These are phyloP conservation scores for Euzetes globulus DNA, from an alignment of 2,888 invertebrate genomes.

Conservation along the genomic window DNA sequence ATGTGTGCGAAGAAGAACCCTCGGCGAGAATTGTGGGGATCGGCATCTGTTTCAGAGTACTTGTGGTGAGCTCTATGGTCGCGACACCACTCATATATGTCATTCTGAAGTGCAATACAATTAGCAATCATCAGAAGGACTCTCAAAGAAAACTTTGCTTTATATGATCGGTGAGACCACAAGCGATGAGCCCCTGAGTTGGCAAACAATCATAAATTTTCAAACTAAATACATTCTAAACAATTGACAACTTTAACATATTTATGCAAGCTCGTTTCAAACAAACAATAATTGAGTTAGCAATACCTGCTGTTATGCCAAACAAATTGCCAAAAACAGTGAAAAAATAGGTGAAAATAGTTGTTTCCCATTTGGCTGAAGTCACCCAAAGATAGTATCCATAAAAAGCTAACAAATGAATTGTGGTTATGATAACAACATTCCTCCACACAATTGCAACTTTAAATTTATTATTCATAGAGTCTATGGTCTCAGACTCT, in stretches of 20 bases:
- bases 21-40: conserved; percentile 46
- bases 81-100: conserved; percentile 44
- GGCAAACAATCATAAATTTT: too few relatives aligned
- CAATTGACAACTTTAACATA: too few relatives aligned
- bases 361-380: conserved; percentile 39
- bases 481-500: too few relatives aligned
- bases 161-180: conserved; percentile 88
- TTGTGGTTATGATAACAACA: conserved; percentile 38
- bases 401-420: conserved; percentile 39
- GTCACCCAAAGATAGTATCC: conserved; percentile 38
- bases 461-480: conserved; percentile 2
- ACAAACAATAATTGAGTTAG: too few relatives aligned
- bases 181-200: conserved; percentile 73
- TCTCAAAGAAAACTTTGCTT: conserved; percentile 75
- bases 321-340: conserved; percentile 48
- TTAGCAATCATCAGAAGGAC: conserved; percentile 69
- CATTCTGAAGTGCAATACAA: conserved; percentile 57
- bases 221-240: too few relatives aligned
- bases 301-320: conserved; percentile 62
- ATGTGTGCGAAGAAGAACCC: conserved; percentile 53
- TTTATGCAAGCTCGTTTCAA: too few relatives aligned
- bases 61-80: conserved; percentile 48
- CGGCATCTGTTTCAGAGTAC: conserved; percentile 48
- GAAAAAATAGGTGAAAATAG: conserved; percentile 36
- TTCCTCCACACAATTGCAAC: conserved; percentile 40